Evolutionary conservation across 2,888 invertebrate species (phyloP).

Genomic region (Endotricha flammealis): DNA sequence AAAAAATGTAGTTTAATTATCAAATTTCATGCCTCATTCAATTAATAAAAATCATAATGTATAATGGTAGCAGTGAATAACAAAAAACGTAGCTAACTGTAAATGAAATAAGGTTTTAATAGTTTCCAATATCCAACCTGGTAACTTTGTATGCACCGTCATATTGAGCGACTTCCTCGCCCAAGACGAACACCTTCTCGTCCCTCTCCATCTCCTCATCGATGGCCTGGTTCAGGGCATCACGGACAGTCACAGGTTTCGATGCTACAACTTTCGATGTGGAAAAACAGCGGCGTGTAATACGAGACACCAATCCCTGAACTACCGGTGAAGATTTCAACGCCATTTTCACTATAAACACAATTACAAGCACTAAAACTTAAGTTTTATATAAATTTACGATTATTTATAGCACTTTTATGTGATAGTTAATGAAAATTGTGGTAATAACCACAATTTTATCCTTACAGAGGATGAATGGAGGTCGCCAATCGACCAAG

Average conservation of each 20-base stretch:
- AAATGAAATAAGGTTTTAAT: slow-evolving; percentile 24
- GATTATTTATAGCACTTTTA: slow-evolving; percentile 30
- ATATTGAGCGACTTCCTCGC: slow-evolving; percentile 99
- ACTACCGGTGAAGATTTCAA: slow-evolving; percentile 67
- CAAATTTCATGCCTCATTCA: neutral
- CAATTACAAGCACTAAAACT: slow-evolving; percentile 7
- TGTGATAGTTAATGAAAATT: slow-evolving; percentile 42
- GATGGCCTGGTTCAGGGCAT: slow-evolving; percentile 96
- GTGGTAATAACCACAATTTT: slow-evolving; percentile 42
- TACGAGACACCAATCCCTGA: slow-evolving; percentile 43
- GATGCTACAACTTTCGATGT: slow-evolving; percentile 53
- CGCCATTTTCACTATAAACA: slow-evolving; percentile 57
- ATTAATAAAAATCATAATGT: too few species aligned
- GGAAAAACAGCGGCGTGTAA: slow-evolving; percentile 63
- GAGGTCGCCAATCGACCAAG: slow-evolving; percentile 50
- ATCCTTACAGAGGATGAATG: slow-evolving; percentile 65
- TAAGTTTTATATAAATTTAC: neutral
- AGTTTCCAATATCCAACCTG: slow-evolving; percentile 40
- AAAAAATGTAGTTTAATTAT: neutral
- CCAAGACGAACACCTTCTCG: slow-evolving; percentile 92
- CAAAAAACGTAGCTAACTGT: too few species aligned
- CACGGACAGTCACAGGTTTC: slow-evolving; percentile 93
- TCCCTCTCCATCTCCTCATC: slow-evolving; percentile 98
- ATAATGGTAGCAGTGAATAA: too few species aligned
- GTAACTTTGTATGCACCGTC: slow-evolving; percentile 98